phyloP scores from a whole-genome alignment of 2,888 invertebrate species.

The Hermaeophaga mercurialis region DNA sequence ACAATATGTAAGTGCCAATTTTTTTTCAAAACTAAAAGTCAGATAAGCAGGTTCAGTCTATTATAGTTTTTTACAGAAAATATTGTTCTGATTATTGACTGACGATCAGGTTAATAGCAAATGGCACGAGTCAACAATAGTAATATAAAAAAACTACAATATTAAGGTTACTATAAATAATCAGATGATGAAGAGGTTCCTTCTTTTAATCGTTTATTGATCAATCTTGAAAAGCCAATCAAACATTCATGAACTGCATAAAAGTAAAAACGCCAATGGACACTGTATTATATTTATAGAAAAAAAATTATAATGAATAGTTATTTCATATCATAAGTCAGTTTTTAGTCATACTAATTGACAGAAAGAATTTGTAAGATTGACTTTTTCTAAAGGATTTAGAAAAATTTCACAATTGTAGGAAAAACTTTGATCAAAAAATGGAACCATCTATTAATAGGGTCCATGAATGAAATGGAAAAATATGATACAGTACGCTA shows the following conservation, averaged over 20 bases:
- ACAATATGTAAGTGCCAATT: conserved; percentile 53
- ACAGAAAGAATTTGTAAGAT: too few species aligned
- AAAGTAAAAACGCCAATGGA: too few species aligned
- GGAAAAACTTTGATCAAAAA: too few species aligned
- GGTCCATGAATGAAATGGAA: conserved; percentile 35
- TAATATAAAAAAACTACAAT: conserved; percentile 36
- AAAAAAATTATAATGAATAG: too few species aligned
- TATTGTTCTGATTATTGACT: conserved; percentile 13
- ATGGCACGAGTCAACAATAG: conserved; percentile 46
- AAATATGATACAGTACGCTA: conserved; percentile 43
- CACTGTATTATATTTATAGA: too few species aligned
- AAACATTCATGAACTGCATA: too few species aligned
- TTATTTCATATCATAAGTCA: too few species aligned
- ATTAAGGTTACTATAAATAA: conserved; percentile 42
- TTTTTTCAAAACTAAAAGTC: conserved; percentile 29
- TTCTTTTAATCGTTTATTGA: too few species aligned
- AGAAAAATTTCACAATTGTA: too few species aligned
- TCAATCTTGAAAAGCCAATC: too few species aligned
- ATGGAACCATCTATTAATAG: conserved; percentile 18
- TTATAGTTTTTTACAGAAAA: conserved; percentile 17
- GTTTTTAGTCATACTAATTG: too few species aligned
- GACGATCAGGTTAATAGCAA: conserved; percentile 32
- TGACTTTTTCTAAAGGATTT: too few species aligned
- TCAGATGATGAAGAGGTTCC: conserved; percentile 39
- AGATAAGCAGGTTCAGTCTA: conserved; percentile 17